Evolutionary conservation across 2,113 vertebrate genomes (phyloP).

Genomic region (Phrynocephalus versicolor): DNA sequence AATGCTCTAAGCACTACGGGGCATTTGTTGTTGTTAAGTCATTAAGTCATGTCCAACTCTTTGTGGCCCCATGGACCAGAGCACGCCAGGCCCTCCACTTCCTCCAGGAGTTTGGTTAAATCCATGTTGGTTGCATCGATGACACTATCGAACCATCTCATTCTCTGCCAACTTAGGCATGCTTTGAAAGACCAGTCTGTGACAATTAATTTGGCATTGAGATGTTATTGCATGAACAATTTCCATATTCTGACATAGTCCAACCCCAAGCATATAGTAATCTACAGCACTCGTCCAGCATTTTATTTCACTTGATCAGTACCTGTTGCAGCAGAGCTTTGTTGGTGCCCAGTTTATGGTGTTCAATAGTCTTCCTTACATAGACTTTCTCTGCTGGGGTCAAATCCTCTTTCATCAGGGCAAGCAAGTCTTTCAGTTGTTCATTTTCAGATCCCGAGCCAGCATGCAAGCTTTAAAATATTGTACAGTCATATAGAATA

Average conservation of each 20-base stretch:
- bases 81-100: too few relatives aligned
- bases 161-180: too few relatives aligned
- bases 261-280: background rate
- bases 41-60: too few relatives aligned
- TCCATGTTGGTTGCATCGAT: too few relatives aligned
- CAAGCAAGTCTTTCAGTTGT: slow-evolving; percentile 76
- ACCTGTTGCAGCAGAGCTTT: slow-evolving; percentile 77
- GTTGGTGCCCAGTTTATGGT: slow-evolving; percentile 80
- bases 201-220: background rate
- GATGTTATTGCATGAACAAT: background rate
- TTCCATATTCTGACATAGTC: background rate
- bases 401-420: slow-evolving; percentile 77
- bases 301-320: background rate
- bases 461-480: slow-evolving; percentile 74
- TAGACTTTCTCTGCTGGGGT: slow-evolving; percentile 70
- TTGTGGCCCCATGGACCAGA: too few relatives aligned
- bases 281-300: background rate
- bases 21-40: too few relatives aligned
- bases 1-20: too few relatives aligned
- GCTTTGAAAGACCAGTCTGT: background rate
- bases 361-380: slow-evolving; percentile 78
- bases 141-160: too few relatives aligned
- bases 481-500: slow-evolving; percentile 21
- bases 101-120: too few relatives aligned
- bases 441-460: slow-evolving; percentile 77